phyloP scores from a whole-genome alignment of 2,113 vertebrate species.

The Nipponia nippon region DNA sequence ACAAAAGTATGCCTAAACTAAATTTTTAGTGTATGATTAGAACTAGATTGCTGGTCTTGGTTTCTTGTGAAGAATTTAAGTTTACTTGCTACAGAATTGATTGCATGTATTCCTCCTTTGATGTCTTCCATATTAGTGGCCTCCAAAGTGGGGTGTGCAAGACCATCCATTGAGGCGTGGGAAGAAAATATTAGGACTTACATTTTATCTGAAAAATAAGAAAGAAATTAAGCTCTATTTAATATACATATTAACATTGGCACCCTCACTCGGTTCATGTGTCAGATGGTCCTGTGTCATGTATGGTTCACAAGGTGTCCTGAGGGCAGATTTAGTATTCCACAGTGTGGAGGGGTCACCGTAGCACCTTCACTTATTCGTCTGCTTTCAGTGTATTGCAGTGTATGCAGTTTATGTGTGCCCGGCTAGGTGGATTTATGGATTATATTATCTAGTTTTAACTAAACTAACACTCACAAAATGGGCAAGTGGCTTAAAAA shows the following conservation, averaged over 20 bases:
- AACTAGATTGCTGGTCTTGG: background rate
- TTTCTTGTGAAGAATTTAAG: background rate
- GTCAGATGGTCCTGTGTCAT: background rate
- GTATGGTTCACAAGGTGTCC: accelerated
- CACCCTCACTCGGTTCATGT: background rate
- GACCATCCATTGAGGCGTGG: background rate
- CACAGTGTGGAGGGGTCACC: background rate
- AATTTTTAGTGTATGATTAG: background rate
- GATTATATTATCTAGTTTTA: background rate
- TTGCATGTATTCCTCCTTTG: background rate
- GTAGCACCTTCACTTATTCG: background rate
- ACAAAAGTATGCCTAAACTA: background rate
- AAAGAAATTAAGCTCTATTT: background rate
- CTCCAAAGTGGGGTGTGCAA: background rate
- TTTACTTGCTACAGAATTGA: background rate
- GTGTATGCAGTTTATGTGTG: background rate
- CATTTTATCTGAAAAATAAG: background rate
- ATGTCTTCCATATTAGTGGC: accelerated
- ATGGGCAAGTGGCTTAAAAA: background rate
- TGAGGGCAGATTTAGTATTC: background rate
- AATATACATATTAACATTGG: background rate
- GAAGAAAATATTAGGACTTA: background rate
- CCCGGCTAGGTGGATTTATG: background rate
- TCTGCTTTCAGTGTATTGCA: background rate
- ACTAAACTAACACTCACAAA: background rate